Evolutionary conservation across 23 tunicate species (phyloP), one percentile per base, ranked within the genome.

Genomic region (Pegea sp.): DNA sequence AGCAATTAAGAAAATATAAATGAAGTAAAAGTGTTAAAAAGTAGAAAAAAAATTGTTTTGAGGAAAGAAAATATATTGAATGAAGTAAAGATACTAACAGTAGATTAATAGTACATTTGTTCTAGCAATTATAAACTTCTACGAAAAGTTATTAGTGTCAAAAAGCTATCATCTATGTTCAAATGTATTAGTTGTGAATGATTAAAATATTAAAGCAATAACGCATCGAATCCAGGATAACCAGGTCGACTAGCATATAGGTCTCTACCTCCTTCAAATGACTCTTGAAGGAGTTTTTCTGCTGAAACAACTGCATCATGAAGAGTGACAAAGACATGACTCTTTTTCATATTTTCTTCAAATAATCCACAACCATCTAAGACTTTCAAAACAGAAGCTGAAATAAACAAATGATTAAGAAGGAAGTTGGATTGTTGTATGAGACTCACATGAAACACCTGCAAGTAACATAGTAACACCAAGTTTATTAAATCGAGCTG

Each of bases 151-250:
- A n/a, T n/a, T n/a, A n/a, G n/a, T n/a, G n/a, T n/a, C n/a, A n/a
- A n/a, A n/a, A n/a, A n/a, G n/a, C n/a, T n/a, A n/a, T n/a, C n/a
- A n/a, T n/a, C n/a, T n/a, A n/a, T n/a, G n/a, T n/a, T n/a, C n/a
- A n/a, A n/a, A n/a, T n/a, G n/a, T n/a, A n/a, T n/a, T n/a, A n/a
- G n/a, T n/a, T n/a, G n/a, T n/a, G n/a, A n/a, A n/a, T n/a, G n/a
- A n/a, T n/a, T n/a, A n/a, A n/a, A n/a, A n/a, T n/a, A n/a, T n/a
- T n/a, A n/a, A n/a, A n/a, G n/a, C n/a, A n/a, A n/a, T n/a, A 84
- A 59, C 0, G 84, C 60, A 53, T 84, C 95, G 56, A 67, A 84
- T 2, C 95, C 95, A 24, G 95, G 95, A 32, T 84, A 84, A 0
- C 84, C 95, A 42, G 95, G 95, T 43, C 69, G 49, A 29, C 51